Percentiles rank a stretch among this genome's conserved stretches.
These are phyloP conservation scores for Halocaridina rubra DNA, from an alignment of 2,888 invertebrate species.

Conservation along the genomic window DNA sequence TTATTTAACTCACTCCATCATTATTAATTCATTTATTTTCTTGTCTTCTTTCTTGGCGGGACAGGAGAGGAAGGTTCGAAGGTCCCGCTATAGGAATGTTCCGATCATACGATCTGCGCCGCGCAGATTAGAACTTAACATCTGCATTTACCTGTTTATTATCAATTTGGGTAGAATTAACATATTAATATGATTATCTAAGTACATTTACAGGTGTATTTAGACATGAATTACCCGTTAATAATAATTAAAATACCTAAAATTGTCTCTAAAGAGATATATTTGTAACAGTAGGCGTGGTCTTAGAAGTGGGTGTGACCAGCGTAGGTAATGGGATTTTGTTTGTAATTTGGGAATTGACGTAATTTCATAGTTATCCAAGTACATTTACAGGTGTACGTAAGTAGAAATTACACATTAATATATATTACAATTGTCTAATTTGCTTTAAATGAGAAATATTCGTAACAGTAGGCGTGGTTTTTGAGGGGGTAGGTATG, in stretches of 20 bases:
- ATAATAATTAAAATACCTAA: background rate
- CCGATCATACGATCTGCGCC: slow-evolving; percentile 40
- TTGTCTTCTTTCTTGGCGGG: too few relatives aligned
- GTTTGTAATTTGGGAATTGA: background rate
- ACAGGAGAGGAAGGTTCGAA: too few relatives aligned
- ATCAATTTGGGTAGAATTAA: background rate
- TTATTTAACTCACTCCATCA: too few relatives aligned
- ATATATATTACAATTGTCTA: background rate
- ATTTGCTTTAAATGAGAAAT: background rate
- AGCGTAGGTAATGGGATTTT: background rate
- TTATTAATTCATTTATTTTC: too few relatives aligned
- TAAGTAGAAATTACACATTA: background rate
- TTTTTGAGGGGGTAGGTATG: background rate
- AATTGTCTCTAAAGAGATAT: background rate
- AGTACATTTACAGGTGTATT: background rate
- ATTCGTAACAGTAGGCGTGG: slow-evolving; percentile 7
- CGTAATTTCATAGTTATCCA: background rate
- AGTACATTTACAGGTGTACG: background rate
- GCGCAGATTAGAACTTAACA: slow-evolving; percentile 12
- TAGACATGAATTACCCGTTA: too few relatives aligned
- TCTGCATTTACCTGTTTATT: background rate
- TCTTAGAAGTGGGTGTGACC: background rate
- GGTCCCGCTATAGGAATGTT: background rate
- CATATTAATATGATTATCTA: background rate
- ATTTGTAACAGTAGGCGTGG: slow-evolving; percentile 7